These are phyloP conservation scores for Lates japonicus DNA, from an alignment of 2,797 vertebrate species.

Conservation along the genomic window DNA sequence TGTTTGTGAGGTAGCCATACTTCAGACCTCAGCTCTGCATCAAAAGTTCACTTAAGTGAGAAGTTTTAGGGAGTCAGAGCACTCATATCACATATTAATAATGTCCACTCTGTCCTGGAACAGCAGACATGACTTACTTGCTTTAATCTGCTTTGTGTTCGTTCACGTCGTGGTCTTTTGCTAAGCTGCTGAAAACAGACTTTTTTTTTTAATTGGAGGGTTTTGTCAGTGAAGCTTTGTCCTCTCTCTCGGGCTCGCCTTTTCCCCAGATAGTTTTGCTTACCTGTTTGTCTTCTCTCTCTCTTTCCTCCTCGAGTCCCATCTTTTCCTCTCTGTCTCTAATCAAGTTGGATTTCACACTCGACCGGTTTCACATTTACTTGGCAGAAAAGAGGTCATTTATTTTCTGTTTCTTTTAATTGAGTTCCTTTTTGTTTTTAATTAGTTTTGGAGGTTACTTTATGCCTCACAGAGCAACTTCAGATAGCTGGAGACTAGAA, in stretches of 20 bases:
- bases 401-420: conserved; percentile 75
- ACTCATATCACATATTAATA: not conserved
- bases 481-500: conserved; percentile 61
- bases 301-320: conserved; percentile 16
- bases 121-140: not conserved
- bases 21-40: conserved; percentile 11
- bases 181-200: not conserved
- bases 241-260: not conserved
- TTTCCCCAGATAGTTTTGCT: conserved; percentile 29
- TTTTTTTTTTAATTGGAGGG: not conserved
- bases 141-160: not conserved
- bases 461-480: conserved; percentile 71
- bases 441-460: conserved; percentile 75
- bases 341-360: conserved; percentile 71
- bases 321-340: conserved; percentile 45
- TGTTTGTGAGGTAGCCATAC: conserved; percentile 2
- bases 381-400: conserved; percentile 65
- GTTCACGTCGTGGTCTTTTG: not conserved
- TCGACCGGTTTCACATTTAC: conserved; percentile 56
- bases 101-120: not conserved
- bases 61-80: not conserved
- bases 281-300: conserved; percentile 47
- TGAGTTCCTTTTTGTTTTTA: conserved; percentile 74
- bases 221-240: not conserved
- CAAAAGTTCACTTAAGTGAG: not conserved